Evolutionary conservation across 2,113 vertebrate species (phyloP), one percentile per base, ranked within the genome.

Genomic region (Talpa occidentalis): DNA sequence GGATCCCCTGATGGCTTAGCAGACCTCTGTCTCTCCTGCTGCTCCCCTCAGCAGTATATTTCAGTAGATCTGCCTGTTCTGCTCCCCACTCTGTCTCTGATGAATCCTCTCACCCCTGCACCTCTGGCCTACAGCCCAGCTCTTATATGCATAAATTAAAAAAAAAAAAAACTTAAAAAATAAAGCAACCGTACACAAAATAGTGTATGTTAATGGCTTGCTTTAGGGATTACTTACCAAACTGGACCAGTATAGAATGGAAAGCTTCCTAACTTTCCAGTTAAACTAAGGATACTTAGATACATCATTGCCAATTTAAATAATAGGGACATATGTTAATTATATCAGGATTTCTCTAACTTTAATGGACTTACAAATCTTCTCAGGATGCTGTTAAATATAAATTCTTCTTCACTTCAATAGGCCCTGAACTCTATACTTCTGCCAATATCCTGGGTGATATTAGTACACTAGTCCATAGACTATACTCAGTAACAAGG

Each of bases 191-290:
- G 10, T 10, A 44, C 17, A 59, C 24, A 59, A 59, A 22, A 59
- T 49, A 59, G 26, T 54, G 62, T 52, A 84, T 80, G 28, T 3
- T 92, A 72, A 73, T 90, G 28, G 44, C 52, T 37, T 88, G 35
- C 81, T 66, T 96, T 94, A 89, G 40, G 42, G 67, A 66, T 93
- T 83, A 89, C 32, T 86, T 91, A 83, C 3, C 15, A 64, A 91
- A 94, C 78, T 77, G 10, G 62, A 90, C 70, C 59, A 62, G 2
- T 2, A 42, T 83, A 81, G 56, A 87, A 21, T 96, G 21, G 78
- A 73, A 95, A 95, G 67, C 44, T 93, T 93, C 17, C 22, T 79
- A 72, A 4, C 35, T 78, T 84, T 60, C 2, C 5, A 76, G 1
- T 72, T 96, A 91, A 78, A 28, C 54, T 62, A 60, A 81, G 16